Percentiles rank a stretch among this genome's conserved stretches.
Evolutionary conservation across 1,140 invertebrate genomes (phyloP).

Genomic region (Popillia japonica): DNA sequence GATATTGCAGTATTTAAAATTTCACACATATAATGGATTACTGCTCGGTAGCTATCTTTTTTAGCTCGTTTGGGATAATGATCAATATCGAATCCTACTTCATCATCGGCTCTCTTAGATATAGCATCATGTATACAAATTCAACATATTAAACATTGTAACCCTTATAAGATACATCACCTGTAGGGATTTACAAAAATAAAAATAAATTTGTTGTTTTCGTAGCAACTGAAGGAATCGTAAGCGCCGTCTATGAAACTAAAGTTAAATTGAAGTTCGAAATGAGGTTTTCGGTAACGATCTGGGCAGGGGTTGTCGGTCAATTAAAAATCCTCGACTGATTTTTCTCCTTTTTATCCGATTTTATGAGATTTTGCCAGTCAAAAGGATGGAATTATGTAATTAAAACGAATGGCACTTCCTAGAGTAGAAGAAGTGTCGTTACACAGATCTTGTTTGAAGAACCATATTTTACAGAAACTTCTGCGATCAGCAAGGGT

Average conservation of each 20-base stretch:
- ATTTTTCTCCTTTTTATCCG: constrained; percentile 14
- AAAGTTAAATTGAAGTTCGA: constrained; percentile 21
- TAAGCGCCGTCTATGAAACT: neutral
- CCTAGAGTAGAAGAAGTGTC: constrained; percentile 1
- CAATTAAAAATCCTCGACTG: constrained; percentile 9
- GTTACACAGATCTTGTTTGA: neutral
- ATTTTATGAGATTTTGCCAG: constrained; percentile 19
- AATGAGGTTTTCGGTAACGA: constrained; percentile 10
- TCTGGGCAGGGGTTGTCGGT: neutral
- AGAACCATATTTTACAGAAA: neutral
- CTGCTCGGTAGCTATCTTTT: too few relatives aligned
- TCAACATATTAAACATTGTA: too few relatives aligned
- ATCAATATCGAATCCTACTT: too few relatives aligned
- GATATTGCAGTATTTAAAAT: too few relatives aligned
- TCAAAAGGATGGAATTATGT: neutral
- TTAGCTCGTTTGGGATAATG: too few relatives aligned
- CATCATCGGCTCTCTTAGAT: too few relatives aligned
- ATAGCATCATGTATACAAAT: too few relatives aligned
- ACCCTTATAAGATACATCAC: too few relatives aligned
- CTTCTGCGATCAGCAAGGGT: neutral
- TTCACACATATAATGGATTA: too few relatives aligned
- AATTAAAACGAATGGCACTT: constrained; percentile 27
- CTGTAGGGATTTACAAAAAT: too few relatives aligned
- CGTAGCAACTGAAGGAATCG: neutral
- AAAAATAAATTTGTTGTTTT: neutral